Evolutionary conservation across 2,113 vertebrate genomes (phyloP).

Genomic region (Numenius arquata): DNA sequence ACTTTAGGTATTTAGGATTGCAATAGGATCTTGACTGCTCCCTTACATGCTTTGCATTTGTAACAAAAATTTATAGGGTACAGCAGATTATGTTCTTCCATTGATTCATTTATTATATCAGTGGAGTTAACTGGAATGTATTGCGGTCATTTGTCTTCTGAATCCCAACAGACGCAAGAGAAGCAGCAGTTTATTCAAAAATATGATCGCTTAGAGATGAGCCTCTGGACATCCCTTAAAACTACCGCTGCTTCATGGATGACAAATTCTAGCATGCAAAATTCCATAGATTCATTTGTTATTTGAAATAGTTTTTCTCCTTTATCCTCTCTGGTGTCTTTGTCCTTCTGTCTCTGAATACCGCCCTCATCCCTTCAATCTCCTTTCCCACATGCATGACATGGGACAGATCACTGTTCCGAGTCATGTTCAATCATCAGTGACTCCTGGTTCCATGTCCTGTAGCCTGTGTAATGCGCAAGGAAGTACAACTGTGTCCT

Average conservation of each 20-base stretch:
- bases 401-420: not conserved
- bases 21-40: not conserved
- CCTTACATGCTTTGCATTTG: not conserved
- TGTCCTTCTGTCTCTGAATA: not conserved
- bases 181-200: not conserved
- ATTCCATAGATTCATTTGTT: not conserved
- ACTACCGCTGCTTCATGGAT: not conserved
- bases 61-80: not conserved
- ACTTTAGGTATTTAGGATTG: not conserved
- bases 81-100: not conserved
- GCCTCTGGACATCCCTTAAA: not conserved
- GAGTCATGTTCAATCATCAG: not conserved
- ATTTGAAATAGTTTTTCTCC: not conserved
- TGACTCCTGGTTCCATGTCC: not conserved
- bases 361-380: not conserved
- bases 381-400: not conserved
- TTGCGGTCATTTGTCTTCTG: not conserved
- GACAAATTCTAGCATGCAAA: not conserved
- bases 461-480: not conserved
- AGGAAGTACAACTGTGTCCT: not conserved
- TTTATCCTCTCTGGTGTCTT: not conserved
- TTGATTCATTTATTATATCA: not conserved
- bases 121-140: not conserved
- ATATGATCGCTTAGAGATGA: not conserved
- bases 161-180: not conserved